Conservation (phyloP, 2,888 invertebrate species). For the Melanotus villosus region DNA sequence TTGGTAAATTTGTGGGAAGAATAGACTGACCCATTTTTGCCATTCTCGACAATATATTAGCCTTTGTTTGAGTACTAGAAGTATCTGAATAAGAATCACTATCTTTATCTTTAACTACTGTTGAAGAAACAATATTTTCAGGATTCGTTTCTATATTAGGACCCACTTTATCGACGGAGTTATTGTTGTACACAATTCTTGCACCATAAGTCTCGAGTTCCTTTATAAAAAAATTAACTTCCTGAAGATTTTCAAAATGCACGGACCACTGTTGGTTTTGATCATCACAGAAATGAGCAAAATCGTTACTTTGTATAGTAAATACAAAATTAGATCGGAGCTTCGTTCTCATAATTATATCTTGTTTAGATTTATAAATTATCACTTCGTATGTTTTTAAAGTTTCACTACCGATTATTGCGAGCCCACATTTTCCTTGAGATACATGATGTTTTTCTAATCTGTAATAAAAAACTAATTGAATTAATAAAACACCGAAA, state of each 20-base stretch:
- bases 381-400: conserved; percentile 61
- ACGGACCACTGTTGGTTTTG: conserved; percentile 60
- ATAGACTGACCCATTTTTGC: conserved; percentile 73
- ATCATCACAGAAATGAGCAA: conserved; percentile 60
- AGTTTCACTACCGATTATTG: conserved; percentile 64
- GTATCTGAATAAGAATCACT: conserved; percentile 52
- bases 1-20: conserved; percentile 56
- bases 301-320: conserved; percentile 56
- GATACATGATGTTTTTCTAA: conserved; percentile 58
- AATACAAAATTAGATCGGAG: conserved; percentile 54
- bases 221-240: conserved; percentile 55
- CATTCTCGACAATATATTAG: conserved; percentile 71
- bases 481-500: no score
- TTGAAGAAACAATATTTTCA: background rate
- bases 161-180: background rate
- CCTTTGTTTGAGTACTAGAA: conserved; percentile 61
- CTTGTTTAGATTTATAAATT: conserved; percentile 63
- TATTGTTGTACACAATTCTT: conserved; percentile 6
- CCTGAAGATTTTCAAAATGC: conserved; percentile 57
- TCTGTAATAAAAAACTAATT: conserved; percentile 53
- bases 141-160: background rate
- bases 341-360: conserved; percentile 59
- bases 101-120: conserved; percentile 22
- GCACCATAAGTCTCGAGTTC: conserved; percentile 41
- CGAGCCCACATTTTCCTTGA: conserved; percentile 68